Percentiles rank a stretch among this genome's conserved stretches.
Evolutionary conservation across 2,888 invertebrate species (phyloP).

Genomic region (Chalcosyrphus nemorum): DNA sequence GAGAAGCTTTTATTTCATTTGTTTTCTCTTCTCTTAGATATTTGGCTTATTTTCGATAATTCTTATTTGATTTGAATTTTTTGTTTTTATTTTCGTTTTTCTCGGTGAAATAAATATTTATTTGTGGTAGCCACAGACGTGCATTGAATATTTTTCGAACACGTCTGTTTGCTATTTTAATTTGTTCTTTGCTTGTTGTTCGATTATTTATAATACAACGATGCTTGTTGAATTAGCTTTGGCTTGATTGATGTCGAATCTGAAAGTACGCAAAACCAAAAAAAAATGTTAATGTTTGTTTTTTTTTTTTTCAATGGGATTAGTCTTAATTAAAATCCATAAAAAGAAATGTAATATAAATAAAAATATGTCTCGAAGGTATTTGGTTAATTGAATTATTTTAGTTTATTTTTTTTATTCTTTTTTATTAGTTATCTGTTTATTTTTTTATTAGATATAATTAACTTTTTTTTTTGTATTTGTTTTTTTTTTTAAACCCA

Average conservation of each 20-base stretch:
- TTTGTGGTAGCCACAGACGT: constrained; percentile 54
- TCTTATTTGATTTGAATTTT: constrained; percentile 5
- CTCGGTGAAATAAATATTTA: constrained; percentile 10
- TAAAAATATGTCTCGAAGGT: too few species aligned
- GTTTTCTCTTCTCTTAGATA: constrained; percentile 37
- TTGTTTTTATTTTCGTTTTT: not conserved
- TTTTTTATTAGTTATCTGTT: too few species aligned
- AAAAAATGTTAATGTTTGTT: not conserved
- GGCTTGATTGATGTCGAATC: constrained; percentile 46
- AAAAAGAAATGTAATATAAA: too few species aligned
- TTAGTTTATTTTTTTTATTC: too few species aligned
- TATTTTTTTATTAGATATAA: too few species aligned
- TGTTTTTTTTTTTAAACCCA: too few species aligned
- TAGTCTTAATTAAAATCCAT: too few species aligned
- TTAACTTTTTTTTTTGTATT: too few species aligned
- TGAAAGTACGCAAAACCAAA: constrained; percentile 35
- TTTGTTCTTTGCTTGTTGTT: constrained; percentile 8
- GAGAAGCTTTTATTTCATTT: constrained; percentile 39
- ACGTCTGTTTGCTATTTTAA: constrained; percentile 55
- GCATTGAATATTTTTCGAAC: constrained; percentile 41
- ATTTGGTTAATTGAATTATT: too few species aligned
- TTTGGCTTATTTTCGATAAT: constrained; percentile 10
- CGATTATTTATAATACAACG: constrained; percentile 31
- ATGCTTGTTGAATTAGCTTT: constrained; percentile 18
- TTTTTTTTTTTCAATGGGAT: too few species aligned